phyloP scores from a whole-genome alignment of 2,888 invertebrate genomes.

The Nemotelus pantherinus region DNA sequence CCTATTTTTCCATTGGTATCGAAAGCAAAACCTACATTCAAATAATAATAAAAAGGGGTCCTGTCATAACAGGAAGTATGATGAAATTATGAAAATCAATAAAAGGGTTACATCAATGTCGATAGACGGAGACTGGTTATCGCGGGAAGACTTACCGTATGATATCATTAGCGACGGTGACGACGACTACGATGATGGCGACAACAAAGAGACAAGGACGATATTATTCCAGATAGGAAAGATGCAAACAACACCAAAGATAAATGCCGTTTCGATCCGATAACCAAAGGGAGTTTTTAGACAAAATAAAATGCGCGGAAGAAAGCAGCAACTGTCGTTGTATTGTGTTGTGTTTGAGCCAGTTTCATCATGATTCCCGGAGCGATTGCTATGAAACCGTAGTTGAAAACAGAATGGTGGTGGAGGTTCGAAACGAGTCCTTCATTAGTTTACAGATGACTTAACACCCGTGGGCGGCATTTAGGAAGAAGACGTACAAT shows the following conservation, averaged over 20 bases:
- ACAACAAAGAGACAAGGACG: conserved; percentile 4
- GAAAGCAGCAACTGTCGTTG: background rate
- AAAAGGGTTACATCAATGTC: conserved; percentile 21
- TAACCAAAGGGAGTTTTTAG: conserved; percentile 8
- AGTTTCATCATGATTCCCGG: conserved; percentile 4
- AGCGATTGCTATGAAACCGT: conserved; percentile 10
- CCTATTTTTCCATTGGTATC: too few relatives aligned
- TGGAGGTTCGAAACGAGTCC: background rate
- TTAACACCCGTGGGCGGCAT: conserved; percentile 34
- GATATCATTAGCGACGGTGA: background rate
- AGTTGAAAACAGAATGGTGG: background rate
- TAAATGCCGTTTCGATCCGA: background rate
- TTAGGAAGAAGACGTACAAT: conserved; percentile 31
- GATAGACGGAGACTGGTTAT: too few relatives aligned
- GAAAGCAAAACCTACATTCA: too few relatives aligned
- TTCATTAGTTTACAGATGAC: conserved; percentile 22
- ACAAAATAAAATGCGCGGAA: background rate
- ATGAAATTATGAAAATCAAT: conserved; percentile 45
- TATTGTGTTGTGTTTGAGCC: background rate
- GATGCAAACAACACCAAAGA: conserved; percentile 8
- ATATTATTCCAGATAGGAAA: background rate
- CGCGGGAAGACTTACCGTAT: too few relatives aligned
- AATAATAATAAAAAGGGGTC: conserved; percentile 26
- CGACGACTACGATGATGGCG: background rate
- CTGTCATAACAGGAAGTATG: conserved; percentile 38